These are phyloP conservation scores for Operophtera brumata DNA, from an alignment of 2,888 invertebrate genomes.

Conservation along the genomic window DNA sequence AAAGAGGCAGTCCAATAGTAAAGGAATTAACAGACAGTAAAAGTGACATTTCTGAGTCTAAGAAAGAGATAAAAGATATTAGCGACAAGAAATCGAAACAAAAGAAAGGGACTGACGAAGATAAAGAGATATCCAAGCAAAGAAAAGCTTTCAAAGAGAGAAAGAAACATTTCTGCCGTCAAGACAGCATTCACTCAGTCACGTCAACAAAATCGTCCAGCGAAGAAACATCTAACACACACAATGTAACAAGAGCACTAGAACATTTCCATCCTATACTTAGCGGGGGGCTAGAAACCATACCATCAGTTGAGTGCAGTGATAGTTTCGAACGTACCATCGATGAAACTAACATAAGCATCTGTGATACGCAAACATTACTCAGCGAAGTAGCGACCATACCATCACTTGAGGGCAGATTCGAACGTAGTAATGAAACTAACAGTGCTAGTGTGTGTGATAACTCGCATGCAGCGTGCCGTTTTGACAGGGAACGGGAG, in stretches of 20 bases:
- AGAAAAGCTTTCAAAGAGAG: conserved; percentile 34
- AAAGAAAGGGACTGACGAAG: conserved; percentile 7
- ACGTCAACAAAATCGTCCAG: conserved; percentile 65
- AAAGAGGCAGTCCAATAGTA: neutral
- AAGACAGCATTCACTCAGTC: conserved; percentile 65
- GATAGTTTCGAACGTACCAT: conserved; percentile 9
- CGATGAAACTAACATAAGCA: conserved; percentile 71
- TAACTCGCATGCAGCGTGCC: conserved; percentile 80
- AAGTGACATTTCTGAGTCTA: conserved; percentile 2
- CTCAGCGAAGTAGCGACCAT: neutral
- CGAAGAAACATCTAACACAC: conserved; percentile 42
- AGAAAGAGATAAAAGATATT: neutral
- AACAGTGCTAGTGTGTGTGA: conserved; percentile 77
- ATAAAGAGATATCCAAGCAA: conserved; percentile 8
- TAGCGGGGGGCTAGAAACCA: conserved; percentile 67
- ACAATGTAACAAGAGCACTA: conserved; percentile 51
- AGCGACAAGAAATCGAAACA: conserved; percentile 7
- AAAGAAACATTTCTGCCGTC: conserved; percentile 55
- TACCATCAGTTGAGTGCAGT: conserved; percentile 53
- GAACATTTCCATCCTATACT: conserved; percentile 66
- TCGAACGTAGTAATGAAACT: conserved; percentile 62
- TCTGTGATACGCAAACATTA: conserved; percentile 59
- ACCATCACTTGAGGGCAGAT: conserved; percentile 48
- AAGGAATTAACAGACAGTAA: conserved; percentile 4
- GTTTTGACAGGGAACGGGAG: conserved; percentile 66